Base-by-base conservation (phyloP, 2,888 invertebrate genomes). In the Metellina segmentata region DNA sequence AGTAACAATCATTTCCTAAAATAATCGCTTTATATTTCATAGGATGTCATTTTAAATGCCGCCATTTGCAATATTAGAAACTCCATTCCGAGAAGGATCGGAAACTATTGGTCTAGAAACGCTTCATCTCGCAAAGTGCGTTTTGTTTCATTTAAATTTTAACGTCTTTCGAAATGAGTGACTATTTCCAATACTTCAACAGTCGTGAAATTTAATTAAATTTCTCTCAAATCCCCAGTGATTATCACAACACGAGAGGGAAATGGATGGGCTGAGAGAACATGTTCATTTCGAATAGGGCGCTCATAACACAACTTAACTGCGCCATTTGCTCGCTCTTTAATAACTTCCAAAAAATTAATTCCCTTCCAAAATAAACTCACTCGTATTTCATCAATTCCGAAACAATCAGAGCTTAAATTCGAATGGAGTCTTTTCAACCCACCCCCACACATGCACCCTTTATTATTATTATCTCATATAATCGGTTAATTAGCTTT, bases 401-500 rank as follows among this genome's bases (percentile, higher is more conserved):
- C 82, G 20, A 53, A 87, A 87, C 91, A 91, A 87, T 83, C 82
- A 53, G 51, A 71, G 79, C 53, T 78, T 79, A 72, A 87, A 87
- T 87, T 70, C 70, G 53, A 87, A 87, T 79, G 48, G 71, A 69
- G n/a, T 77, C 13, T 78, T 51, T 86, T n/a, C 20, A 52, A 75
- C 72, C 52, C 52, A 85, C 72, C 72, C 53, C 20, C n/a, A 48
- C 48, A 71, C 70, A 79, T 52, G 51, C 52, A 71, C 70, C 83
- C 77, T 83, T 77, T 86, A 91, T 91, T 91, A 87, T 91, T 87
- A 87, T 90, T 82, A 90, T 90, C 83, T 72, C 78, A 75, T 83
- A 72, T 90, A 85, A 90, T 91, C 82, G 87, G 82, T 86, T 85
- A 91, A 91, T 91, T 91, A 91, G 91, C 72, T 91, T 72, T n/a